Percentiles rank a stretch among this genome's conserved stretches.
Evolutionary conservation across 2,888 invertebrate genomes (phyloP).

Genomic region (Rhingia campestris): DNA sequence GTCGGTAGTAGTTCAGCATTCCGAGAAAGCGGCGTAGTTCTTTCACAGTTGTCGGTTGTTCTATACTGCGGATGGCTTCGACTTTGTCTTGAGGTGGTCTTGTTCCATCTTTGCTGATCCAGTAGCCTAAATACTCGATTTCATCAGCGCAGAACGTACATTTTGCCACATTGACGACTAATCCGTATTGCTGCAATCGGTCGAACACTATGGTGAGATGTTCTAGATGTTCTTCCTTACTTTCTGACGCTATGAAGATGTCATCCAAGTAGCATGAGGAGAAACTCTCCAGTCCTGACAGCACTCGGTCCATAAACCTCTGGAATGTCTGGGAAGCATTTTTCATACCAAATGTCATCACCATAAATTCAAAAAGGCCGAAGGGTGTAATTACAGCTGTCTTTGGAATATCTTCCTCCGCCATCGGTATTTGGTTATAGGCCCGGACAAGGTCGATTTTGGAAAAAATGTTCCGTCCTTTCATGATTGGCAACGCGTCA

Average conservation of each 20-base stretch:
- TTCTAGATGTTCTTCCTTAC: conserved; percentile 3
- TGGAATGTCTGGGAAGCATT: conserved; percentile 40
- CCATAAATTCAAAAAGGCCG: conserved; percentile 31
- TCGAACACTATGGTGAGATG: conserved; percentile 10
- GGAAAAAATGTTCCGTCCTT: conserved; percentile 17
- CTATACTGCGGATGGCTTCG: too few species aligned
- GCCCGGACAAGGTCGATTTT: conserved; percentile 15
- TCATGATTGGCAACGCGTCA: neutral
- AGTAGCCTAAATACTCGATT: conserved; percentile 61
- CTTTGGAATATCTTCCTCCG: conserved; percentile 33
- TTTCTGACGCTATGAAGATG: conserved; percentile 18
- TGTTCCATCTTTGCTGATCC: conserved; percentile 37
- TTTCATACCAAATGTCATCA: conserved; percentile 32
- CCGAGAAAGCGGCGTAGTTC: conserved; percentile 33
- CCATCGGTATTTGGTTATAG: conserved; percentile 36
- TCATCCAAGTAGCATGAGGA: conserved; percentile 30
- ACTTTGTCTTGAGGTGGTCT: conserved; percentile 64
- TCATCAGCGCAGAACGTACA: conserved; percentile 55
- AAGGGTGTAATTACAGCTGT: conserved; percentile 42
- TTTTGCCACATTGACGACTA: conserved; percentile 49
- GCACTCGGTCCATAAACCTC: conserved; percentile 15
- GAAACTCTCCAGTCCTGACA: conserved; percentile 23
- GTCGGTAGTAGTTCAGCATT: conserved; percentile 45
- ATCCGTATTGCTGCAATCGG: neutral
- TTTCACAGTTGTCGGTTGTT: too few species aligned